Percentiles rank a stretch among this genome's conserved stretches.
phyloP scores from a whole-genome alignment of 2,113 vertebrate genomes.

The Cyrtonyx montezumae region DNA sequence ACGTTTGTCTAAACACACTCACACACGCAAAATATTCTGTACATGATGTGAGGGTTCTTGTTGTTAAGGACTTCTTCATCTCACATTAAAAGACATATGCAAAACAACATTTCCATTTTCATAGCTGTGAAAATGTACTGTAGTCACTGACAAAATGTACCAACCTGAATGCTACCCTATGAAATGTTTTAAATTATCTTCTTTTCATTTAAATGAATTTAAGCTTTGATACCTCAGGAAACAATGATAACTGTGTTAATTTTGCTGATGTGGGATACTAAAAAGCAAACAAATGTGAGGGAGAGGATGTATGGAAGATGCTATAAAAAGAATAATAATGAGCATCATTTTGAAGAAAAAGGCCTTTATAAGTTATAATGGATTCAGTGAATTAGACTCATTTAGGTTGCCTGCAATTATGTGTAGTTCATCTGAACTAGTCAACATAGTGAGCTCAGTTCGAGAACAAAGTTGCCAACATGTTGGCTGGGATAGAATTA shows the following conservation, averaged over 20 bases:
- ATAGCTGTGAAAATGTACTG: not conserved
- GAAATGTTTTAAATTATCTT: not conserved
- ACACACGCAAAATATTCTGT: not conserved
- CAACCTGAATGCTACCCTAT: not conserved
- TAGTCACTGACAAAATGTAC: not conserved
- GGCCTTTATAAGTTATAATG: rapidly evolving
- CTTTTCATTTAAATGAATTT: not conserved
- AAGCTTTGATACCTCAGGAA: not conserved
- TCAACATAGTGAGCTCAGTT: not conserved
- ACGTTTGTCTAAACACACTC: not conserved
- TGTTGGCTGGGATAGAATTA: not conserved
- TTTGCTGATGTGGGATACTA: not conserved
- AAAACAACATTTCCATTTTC: not conserved
- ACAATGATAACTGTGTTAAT: not conserved
- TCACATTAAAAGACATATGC: not conserved
- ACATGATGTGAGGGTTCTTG: not conserved
- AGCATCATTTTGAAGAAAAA: not conserved
- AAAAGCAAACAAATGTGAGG: not conserved
- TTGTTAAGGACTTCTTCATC: not conserved
- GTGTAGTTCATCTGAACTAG: not conserved
- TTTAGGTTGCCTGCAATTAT: not conserved
- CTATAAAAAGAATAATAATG: not conserved
- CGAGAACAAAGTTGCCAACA: not conserved
- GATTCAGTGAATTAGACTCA: not conserved
- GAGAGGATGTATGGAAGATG: not conserved